Evolutionary conservation across 2,113 vertebrate genomes (phyloP).

Genomic region (Prunella fulvescens): DNA sequence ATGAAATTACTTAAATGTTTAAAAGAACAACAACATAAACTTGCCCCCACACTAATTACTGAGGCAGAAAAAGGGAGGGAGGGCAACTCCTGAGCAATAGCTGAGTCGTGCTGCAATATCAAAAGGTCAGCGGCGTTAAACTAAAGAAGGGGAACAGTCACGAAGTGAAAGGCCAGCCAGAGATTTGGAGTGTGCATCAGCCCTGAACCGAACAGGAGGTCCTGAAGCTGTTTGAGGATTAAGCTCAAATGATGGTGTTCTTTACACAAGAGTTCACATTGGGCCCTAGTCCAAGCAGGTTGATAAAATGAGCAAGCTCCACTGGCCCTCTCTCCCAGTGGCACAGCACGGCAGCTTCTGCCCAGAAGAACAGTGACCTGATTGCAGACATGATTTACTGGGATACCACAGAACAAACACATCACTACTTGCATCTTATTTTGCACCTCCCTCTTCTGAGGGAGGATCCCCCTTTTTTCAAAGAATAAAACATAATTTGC

Average conservation of each 20-base stretch:
- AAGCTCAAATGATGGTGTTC: neutral
- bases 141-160: neutral
- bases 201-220: neutral
- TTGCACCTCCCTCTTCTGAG: neutral
- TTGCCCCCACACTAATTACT: rapidly evolving
- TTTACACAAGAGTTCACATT: neutral
- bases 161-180: neutral
- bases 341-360: neutral
- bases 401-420: neutral
- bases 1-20: neutral
- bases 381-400: rapidly evolving
- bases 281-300: neutral
- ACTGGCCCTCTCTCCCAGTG: rapidly evolving
- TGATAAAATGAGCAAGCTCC: rapidly evolving
- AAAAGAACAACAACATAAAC: neutral
- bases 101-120: neutral
- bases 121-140: neutral
- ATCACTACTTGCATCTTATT: neutral
- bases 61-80: neutral
- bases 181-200: neutral
- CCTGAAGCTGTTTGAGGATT: neutral
- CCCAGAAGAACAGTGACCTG: neutral
- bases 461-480: neutral
- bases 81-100: neutral
- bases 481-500: neutral